phyloP scores from a whole-genome alignment of 2,797 vertebrate species.

The Fratercula arctica region DNA sequence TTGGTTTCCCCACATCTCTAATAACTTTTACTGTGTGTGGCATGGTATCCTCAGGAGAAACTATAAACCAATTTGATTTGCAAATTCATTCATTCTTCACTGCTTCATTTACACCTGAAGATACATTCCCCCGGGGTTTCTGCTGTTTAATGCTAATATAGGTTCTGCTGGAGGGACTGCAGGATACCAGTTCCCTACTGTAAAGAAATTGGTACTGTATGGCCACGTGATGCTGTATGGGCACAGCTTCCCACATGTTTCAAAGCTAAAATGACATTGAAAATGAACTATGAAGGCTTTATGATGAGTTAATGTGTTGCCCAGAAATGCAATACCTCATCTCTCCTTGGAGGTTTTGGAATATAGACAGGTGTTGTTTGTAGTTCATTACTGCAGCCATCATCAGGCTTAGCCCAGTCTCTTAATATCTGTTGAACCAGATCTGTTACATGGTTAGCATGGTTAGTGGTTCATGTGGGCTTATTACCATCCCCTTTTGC shows the following conservation, averaged over 20 bases:
- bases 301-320: background rate
- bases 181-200: background rate
- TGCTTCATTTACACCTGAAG: background rate
- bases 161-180: constrained; percentile 1
- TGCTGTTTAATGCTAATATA: background rate
- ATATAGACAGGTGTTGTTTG: background rate
- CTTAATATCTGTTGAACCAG: background rate
- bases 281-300: background rate
- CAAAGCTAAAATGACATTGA: background rate
- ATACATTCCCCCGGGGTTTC: background rate
- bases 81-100: constrained; percentile 16
- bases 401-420: background rate
- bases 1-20: background rate
- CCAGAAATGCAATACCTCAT: background rate
- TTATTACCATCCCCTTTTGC: background rate
- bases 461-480: background rate
- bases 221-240: background rate
- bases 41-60: background rate
- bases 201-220: background rate
- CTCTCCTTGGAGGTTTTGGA: background rate
- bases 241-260: background rate
- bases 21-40: background rate
- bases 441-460: background rate
- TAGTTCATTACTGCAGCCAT: background rate
- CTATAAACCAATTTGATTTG: background rate